Conservation (phyloP, 1,140 invertebrate genomes). For the Aphis gossypii region DNA sequence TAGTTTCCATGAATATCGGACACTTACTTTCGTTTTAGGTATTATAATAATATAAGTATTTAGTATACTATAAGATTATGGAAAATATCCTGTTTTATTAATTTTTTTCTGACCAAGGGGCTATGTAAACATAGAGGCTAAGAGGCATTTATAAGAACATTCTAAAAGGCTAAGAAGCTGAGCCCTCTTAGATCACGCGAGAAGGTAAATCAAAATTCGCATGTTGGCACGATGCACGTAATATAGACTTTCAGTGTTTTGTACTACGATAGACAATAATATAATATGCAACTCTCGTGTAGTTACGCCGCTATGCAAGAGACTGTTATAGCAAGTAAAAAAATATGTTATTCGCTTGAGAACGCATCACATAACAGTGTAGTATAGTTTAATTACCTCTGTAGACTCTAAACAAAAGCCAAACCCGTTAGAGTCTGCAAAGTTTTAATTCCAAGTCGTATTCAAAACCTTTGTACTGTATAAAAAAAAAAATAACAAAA, state of each 20-base stretch:
- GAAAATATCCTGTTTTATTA: neutral
- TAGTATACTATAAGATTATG: neutral
- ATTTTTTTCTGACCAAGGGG: neutral
- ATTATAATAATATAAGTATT: neutral
- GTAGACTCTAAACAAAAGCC: slow-evolving; percentile 26
- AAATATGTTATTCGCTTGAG: neutral
- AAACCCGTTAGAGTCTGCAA: slow-evolving; percentile 24
- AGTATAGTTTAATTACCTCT: slow-evolving; percentile 41
- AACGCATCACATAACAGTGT: neutral
- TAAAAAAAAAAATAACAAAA: neutral
- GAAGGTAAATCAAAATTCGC: neutral
- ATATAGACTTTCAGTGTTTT: neutral
- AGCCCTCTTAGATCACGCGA: neutral
- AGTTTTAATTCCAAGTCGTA: slow-evolving; percentile 34
- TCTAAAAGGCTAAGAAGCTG: neutral
- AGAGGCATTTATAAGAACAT: too few species aligned
- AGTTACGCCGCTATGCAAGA: neutral
- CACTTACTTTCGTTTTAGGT: neutral
- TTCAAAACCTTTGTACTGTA: neutral
- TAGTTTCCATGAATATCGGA: neutral
- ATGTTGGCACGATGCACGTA: neutral
- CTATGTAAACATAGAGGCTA: neutral
- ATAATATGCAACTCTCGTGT: neutral
- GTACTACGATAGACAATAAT: neutral
- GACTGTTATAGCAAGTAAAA: neutral